phyloP scores from a whole-genome alignment of 2,113 vertebrate genomes.

The Melierax canorus region DNA sequence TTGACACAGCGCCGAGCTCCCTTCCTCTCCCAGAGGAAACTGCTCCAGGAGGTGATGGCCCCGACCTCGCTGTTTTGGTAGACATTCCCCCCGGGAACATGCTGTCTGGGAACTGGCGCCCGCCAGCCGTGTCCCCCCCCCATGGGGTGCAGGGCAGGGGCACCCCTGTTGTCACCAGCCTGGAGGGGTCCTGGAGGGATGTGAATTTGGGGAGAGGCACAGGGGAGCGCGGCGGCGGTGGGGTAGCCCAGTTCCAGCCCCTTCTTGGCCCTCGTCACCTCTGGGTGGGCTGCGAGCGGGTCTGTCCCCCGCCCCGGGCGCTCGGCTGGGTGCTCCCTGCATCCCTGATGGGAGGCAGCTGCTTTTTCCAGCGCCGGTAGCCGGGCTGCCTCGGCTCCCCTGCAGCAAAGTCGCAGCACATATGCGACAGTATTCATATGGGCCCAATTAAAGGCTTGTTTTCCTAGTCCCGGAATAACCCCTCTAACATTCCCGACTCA shows the following conservation, averaged over 20 bases:
- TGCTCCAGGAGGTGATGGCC: background rate
- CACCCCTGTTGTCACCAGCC: background rate
- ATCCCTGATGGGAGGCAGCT: slow-evolving; percentile 12
- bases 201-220: background rate
- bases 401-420: background rate
- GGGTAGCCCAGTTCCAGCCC: background rate
- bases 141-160: fast-evolving
- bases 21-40: slow-evolving; percentile 19
- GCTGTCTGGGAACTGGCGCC: slow-evolving; percentile 7
- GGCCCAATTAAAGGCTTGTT: slow-evolving; percentile 62
- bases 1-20: background rate
- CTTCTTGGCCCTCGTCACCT: background rate
- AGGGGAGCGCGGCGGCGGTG: fast-evolving
- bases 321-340: background rate
- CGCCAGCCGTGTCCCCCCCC: fast-evolving
- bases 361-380: slow-evolving; percentile 20
- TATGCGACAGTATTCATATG: slow-evolving; percentile 60
- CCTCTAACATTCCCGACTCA: slow-evolving; percentile 55
- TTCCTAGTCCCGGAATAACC: slow-evolving; percentile 61
- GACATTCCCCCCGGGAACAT: fast-evolving
- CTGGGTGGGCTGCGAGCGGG: background rate
- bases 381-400: background rate
- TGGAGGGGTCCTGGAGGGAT: fast-evolving
- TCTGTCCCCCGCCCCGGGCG: background rate
- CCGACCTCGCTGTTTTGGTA: background rate